A percentile compares a stretch with the other conserved stretches of the same genome.
Conservation (phyloP, 2,888 invertebrate species). For the Dryocosmus kuriphilus region DNA sequence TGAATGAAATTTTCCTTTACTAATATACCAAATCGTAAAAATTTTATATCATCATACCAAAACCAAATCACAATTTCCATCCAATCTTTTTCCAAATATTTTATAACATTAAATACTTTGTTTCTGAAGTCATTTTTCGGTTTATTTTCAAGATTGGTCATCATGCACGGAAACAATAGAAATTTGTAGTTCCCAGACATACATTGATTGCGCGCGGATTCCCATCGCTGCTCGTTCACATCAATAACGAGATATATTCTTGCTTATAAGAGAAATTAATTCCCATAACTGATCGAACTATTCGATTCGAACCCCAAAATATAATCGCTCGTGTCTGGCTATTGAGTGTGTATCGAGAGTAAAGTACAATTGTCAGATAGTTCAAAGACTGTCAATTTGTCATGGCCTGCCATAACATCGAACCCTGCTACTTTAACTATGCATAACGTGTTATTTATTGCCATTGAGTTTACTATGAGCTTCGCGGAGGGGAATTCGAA, state of each 20-base stretch:
- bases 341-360: slow-evolving; percentile 35
- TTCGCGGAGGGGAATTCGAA: slow-evolving; percentile 52
- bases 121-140: too few relatives aligned
- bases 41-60: too few relatives aligned
- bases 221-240: slow-evolving; percentile 13
- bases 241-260: background rate
- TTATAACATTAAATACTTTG: too few relatives aligned
- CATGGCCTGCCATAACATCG: slow-evolving; percentile 34
- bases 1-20: too few relatives aligned
- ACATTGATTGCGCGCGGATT: background rate
- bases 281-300: slow-evolving; percentile 54
- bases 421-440: slow-evolving; percentile 39
- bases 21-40: too few relatives aligned
- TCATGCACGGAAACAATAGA: background rate
- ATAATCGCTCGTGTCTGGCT: slow-evolving; percentile 14
- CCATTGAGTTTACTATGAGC: slow-evolving; percentile 50
- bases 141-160: too few relatives aligned
- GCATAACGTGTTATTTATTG: slow-evolving; percentile 60
- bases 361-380: slow-evolving; percentile 36
- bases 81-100: too few relatives aligned
- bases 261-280: slow-evolving; percentile 44
- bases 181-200: background rate
- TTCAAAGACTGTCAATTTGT: slow-evolving; percentile 32
- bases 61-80: too few relatives aligned
- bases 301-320: slow-evolving; percentile 7